Evolutionary conservation across 2,888 invertebrate species (phyloP).

Genomic region (Gnatocerus cornutus): DNA sequence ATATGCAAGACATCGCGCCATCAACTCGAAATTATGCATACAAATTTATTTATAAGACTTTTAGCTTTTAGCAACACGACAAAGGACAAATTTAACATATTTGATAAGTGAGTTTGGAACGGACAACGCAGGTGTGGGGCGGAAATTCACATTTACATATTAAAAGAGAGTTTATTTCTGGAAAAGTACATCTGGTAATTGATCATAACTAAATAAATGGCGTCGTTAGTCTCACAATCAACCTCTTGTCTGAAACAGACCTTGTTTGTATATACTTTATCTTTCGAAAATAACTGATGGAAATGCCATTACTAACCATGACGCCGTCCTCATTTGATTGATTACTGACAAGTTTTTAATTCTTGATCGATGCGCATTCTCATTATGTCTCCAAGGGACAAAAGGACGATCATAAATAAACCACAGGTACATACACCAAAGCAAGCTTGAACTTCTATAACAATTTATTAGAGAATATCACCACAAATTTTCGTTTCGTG

Average conservation of each 20-base stretch:
- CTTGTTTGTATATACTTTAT: conserved; percentile 26
- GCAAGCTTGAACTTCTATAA: too few species aligned
- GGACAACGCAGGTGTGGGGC: conserved; percentile 24
- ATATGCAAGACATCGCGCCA: conserved; percentile 30
- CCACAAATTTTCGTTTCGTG: too few species aligned
- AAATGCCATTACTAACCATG: conserved; percentile 31
- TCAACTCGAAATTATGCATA: conserved; percentile 36
- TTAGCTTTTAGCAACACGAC: conserved; percentile 12
- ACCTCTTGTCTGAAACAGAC: conserved; percentile 29
- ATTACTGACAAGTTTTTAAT: conserved; percentile 36
- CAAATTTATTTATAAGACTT: conserved; percentile 33
- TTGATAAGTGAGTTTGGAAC: conserved; percentile 23
- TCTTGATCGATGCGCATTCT: conserved; percentile 37
- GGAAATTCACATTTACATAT: conserved; percentile 25
- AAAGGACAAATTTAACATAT: conserved; percentile 36
- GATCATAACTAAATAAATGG: conserved; percentile 25
- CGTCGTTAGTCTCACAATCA: conserved; percentile 26
- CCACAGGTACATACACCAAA: too few species aligned
- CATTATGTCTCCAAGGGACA: conserved; percentile 15
- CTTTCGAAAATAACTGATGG: conserved; percentile 33
- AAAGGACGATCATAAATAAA: too few species aligned
- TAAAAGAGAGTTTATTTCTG: conserved; percentile 11
- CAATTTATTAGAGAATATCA: too few species aligned
- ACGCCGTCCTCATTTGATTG: conserved; percentile 27
- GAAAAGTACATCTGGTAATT: conserved; percentile 17